Percentiles rank a stretch among this genome's conserved stretches.
phyloP scores from a whole-genome alignment of 2,113 vertebrate species.

The Nesoenas mayeri region DNA sequence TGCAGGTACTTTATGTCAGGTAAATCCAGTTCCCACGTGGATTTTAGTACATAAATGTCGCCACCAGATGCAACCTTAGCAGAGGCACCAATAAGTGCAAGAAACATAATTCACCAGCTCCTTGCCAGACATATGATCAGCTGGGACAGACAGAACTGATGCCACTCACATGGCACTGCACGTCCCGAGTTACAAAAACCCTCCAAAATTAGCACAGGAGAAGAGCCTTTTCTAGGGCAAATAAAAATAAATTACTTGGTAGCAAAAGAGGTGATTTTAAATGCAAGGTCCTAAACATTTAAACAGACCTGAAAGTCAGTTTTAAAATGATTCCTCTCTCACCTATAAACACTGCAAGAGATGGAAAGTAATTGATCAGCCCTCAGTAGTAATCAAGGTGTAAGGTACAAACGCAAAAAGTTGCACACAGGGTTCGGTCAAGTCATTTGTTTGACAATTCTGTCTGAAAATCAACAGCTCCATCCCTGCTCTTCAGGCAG shows the following conservation, averaged over 20 bases:
- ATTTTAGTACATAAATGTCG: neutral
- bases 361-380: neutral
- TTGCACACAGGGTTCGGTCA: fast-evolving
- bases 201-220: neutral
- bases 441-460: neutral
- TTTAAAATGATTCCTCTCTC: neutral
- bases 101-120: neutral
- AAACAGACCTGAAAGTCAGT: neutral
- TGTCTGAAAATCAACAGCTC: neutral
- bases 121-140: neutral
- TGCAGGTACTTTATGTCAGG: neutral
- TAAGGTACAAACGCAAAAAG: neutral
- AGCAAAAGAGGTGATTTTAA: neutral
- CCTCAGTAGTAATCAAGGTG: neutral
- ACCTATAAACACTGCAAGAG: neutral
- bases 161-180: neutral
- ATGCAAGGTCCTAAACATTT: neutral
- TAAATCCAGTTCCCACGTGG: neutral
- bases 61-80: neutral
- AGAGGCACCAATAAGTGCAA: neutral
- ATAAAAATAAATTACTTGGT: neutral
- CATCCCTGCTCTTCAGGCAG: neutral
- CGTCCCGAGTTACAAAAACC: neutral
- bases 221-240: neutral
- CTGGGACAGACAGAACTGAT: neutral